Evolutionary conservation across 2,888 invertebrate species (phyloP).

Genomic region (Crematogaster levior): DNA sequence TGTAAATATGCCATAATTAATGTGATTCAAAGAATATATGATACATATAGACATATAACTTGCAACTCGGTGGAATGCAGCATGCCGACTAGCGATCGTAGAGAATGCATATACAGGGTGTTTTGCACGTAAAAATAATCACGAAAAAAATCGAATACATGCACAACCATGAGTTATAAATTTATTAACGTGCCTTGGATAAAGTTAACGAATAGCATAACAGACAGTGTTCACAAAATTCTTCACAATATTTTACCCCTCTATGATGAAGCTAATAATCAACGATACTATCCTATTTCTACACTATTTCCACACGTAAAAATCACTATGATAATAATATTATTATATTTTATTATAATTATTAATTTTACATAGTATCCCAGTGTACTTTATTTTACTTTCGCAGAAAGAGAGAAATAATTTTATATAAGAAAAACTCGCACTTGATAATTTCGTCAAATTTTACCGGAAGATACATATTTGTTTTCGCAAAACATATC

Average conservation of each 20-base stretch:
- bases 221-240: neutral
- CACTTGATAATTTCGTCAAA: neutral
- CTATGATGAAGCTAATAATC: neutral
- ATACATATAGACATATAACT: conserved; percentile 23
- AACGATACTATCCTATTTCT: conserved; percentile 9
- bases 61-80: conserved; percentile 66
- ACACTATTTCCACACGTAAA: neutral
- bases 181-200: neutral
- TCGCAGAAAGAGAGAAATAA: neutral
- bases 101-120: conserved; percentile 61
- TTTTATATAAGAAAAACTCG: neutral
- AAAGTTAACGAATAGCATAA: conserved; percentile 2
- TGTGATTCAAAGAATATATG: conserved; percentile 48
- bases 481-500: neutral
- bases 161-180: neutral
- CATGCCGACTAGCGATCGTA: conserved; percentile 73
- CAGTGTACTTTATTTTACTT: neutral
- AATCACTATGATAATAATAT: neutral
- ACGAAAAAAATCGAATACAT: too few relatives aligned
- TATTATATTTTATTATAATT: neutral
- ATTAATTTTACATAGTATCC: neutral
- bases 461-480: neutral
- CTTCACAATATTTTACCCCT: neutral
- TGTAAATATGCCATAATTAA: conserved; percentile 43
- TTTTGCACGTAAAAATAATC: conserved; percentile 11